These are phyloP conservation scores for Hecatera dysodea DNA, from an alignment of 2,888 invertebrate species.

Conservation along the genomic window DNA sequence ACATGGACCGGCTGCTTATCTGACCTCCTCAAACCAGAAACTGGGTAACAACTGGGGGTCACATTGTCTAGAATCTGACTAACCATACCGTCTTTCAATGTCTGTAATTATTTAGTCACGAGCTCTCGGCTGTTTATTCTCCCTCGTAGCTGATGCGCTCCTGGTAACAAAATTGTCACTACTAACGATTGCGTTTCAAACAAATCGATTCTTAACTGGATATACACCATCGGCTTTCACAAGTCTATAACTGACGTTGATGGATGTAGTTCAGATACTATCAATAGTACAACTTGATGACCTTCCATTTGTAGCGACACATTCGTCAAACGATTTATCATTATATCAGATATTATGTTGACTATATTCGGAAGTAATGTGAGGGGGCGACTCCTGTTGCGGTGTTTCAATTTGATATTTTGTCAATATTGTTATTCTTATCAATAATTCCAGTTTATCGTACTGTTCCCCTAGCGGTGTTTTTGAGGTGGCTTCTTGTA, in stretches of 20 bases:
- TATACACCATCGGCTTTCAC: constrained; percentile 6
- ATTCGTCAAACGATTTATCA: constrained; percentile 45
- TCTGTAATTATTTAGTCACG: too few species aligned
- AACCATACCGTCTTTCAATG: too few species aligned
- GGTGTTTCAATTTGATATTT: constrained; percentile 33
- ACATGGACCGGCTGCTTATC: too few species aligned
- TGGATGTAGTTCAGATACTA: constrained; percentile 41
- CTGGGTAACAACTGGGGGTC: too few species aligned
- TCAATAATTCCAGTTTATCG: too few species aligned
- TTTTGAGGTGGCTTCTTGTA: too few species aligned
- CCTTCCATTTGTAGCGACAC: constrained; percentile 20
- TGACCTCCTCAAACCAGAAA: too few species aligned
- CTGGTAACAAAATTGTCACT: constrained; percentile 10
- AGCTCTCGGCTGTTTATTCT: background rate
- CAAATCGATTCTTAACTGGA: constrained; percentile 40
- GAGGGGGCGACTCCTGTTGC: background rate
- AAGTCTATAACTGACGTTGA: constrained; percentile 40
- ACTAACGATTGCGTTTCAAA: constrained; percentile 17
- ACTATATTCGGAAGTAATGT: constrained; percentile 33
- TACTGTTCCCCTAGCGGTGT: too few species aligned
- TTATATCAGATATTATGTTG: constrained; percentile 18
- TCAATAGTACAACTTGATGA: constrained; percentile 38
- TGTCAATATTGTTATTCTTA: background rate
- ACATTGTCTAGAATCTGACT: too few species aligned
- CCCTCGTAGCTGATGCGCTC: background rate